Evolutionary conservation across 2,888 invertebrate species (phyloP).

Genomic region (Ennomos fuscantarius): DNA sequence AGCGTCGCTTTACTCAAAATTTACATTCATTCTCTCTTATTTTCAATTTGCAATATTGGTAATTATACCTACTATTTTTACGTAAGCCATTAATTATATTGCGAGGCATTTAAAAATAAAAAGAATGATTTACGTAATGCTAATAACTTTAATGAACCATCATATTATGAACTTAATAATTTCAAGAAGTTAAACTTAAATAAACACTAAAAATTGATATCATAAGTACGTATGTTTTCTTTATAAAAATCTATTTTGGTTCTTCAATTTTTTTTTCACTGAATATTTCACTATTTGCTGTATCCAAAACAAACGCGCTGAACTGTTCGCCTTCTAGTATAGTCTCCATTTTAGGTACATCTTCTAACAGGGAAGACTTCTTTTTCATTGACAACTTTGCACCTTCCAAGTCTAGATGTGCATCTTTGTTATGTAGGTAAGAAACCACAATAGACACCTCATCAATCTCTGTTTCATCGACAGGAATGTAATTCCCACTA

Average conservation of each 20-base stretch:
- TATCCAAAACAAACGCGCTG: constrained; percentile 40
- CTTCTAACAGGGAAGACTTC: constrained; percentile 57
- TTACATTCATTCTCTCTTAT: too few relatives aligned
- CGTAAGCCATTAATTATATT: too few relatives aligned
- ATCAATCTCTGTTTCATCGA: constrained; percentile 48
- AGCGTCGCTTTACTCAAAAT: too few relatives aligned
- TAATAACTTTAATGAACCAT: constrained; percentile 11
- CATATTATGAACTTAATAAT: background rate
- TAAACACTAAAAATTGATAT: constrained; percentile 11
- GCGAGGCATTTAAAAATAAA: too few relatives aligned
- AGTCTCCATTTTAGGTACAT: constrained; percentile 67
- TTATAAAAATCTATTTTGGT: constrained; percentile 21
- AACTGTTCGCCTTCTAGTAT: constrained; percentile 61
- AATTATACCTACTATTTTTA: too few relatives aligned
- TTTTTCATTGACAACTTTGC: constrained; percentile 52
- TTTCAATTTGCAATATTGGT: too few relatives aligned
- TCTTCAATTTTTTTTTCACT: constrained; percentile 29
- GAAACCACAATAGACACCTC: constrained; percentile 60
- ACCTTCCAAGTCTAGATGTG: constrained; percentile 46
- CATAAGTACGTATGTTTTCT: background rate
- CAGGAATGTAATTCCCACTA: constrained; percentile 55
- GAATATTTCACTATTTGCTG: constrained; percentile 32
- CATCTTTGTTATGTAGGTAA: constrained; percentile 58
- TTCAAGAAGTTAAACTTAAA: constrained; percentile 10
- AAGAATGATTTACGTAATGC: background rate